These are phyloP conservation scores for Parnassius orleans DNA, from an alignment of 2,888 invertebrate genomes.

Conservation along the genomic window DNA sequence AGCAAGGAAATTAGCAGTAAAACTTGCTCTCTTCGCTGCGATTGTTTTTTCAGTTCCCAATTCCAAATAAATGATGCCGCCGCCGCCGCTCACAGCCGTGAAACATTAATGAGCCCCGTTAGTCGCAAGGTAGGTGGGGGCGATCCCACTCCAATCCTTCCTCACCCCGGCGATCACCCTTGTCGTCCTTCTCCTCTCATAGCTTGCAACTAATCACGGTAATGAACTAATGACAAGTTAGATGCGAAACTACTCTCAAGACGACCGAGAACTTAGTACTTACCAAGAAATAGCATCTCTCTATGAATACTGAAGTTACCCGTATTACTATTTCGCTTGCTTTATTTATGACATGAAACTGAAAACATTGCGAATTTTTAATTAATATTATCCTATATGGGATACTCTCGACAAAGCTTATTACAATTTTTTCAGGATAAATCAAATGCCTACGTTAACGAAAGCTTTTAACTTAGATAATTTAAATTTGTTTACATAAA, in stretches of 20 bases:
- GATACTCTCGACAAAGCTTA: no score
- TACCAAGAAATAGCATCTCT: conserved; percentile 1
- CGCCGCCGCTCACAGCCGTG: conserved; percentile 58
- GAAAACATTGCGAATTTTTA: no score
- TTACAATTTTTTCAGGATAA: no score
- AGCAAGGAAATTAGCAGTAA: conserved; percentile 59
- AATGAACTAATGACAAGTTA: conserved; percentile 73
- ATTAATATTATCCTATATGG: no score
- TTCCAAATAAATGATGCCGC: conserved; percentile 62
- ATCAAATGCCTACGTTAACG: no score
- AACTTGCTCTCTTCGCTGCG: conserved; percentile 51
- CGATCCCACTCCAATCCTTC: conserved; percentile 33
- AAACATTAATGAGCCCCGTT: conserved; percentile 70
- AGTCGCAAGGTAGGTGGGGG: conserved; percentile 40
- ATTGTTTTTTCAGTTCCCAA: conserved; percentile 72
- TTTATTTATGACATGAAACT: background rate
- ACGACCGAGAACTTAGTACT: conserved; percentile 40
- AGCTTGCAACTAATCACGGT: conserved; percentile 60
- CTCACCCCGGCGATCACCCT: conserved; percentile 29
- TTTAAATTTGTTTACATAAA: no score
- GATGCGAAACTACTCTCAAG: conserved; percentile 46
- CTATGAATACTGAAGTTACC: conserved; percentile 13
- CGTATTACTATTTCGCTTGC: background rate
- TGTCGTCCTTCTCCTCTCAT: conserved; percentile 3
- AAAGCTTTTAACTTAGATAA: no score